Evolutionary conservation across 2,888 invertebrate genomes (phyloP).

Genomic region (Sinotaia quadrata): DNA sequence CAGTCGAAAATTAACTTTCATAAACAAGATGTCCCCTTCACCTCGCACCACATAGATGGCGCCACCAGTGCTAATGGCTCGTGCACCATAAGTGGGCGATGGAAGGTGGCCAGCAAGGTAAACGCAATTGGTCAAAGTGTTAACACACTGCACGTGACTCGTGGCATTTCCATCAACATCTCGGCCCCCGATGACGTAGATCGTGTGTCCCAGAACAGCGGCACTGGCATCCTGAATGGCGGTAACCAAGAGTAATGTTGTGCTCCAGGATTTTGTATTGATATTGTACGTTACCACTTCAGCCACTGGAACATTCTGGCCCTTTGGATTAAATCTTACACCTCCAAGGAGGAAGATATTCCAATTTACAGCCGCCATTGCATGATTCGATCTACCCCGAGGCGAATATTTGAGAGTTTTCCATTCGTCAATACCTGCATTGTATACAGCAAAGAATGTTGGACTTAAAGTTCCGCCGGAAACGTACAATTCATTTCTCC

Average conservation of each 20-base stretch:
- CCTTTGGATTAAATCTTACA: neutral
- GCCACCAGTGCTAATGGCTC: conserved; percentile 1
- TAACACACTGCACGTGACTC: conserved; percentile 18
- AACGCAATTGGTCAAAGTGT: conserved; percentile 1
- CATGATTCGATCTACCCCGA: conserved; percentile 15
- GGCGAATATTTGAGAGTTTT: conserved; percentile 4
- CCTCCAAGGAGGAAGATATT: conserved; percentile 29
- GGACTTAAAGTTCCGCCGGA: conserved; percentile 13
- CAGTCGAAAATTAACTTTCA: neutral
- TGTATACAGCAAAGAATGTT: conserved; percentile 19
- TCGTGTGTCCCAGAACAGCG: conserved; percentile 7
- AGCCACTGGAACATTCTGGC: too few relatives aligned
- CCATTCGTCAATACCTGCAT: conserved; percentile 26
- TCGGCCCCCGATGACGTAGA: conserved; percentile 23
- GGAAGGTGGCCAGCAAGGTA: conserved; percentile 11
- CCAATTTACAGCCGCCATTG: conserved; percentile 23
- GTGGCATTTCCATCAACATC: neutral
- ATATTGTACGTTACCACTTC: conserved; percentile 21
- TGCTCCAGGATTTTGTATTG: conserved; percentile 7
- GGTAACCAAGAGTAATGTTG: neutral
- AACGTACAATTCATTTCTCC: conserved; percentile 29
- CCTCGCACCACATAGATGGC: conserved; percentile 10
- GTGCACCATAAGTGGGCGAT: neutral
- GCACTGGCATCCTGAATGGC: conserved; percentile 19
- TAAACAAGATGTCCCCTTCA: conserved; percentile 4